Base-by-base conservation (phyloP, 2,888 invertebrate genomes). In the Sipha maydis region DNA sequence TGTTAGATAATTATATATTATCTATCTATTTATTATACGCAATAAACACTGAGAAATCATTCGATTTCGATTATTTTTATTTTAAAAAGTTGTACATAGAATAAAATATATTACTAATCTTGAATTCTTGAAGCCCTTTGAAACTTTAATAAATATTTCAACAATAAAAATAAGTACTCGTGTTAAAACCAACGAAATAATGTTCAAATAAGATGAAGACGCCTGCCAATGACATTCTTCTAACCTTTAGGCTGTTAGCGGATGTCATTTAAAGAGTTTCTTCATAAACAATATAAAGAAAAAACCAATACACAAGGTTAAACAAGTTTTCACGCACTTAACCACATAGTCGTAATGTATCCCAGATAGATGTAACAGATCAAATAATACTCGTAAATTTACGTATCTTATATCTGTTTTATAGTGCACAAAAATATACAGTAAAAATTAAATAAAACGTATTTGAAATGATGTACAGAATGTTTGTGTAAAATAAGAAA, bases 211-310 rank as follows among this genome's bases (percentile, higher is more conserved):
- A 31, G 25, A 67, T 38, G 61, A 77, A 48, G 31, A 31, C 0
- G 25, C 77, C 77, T 85, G 85, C 41, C 31, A 48, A 34, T 85
- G 85, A 85, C 85, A 77, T 85, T 67, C 85, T 67, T 77, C 67
- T 77, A 85, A 67, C 61, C 41, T 77, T 77, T 67, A 41, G 67
- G 41, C 67, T 28, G 41, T 31, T 84, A 85, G 67, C 3, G 31
- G 77, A 76, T 48, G 67, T 67, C 84, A 84, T 61, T 77, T 67
- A n/a, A 61, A n/a, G 28, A 61, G 67, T 67, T 85, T 77, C 61
- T 77, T 67, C 14, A 41, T 77, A 77, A 67, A 77, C 41, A 77
- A 41, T 67, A 71, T 83, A 48, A 14, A 34, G 9, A 31, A 34
- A 83, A 38, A 82, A 82, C n/a, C 31, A 71, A 54, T 48, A 82